Percentiles rank a stretch among this genome's conserved stretches.
Conservation (phyloP, 2,888 invertebrate genomes). For the Drosophila parthenogenetica region DNA sequence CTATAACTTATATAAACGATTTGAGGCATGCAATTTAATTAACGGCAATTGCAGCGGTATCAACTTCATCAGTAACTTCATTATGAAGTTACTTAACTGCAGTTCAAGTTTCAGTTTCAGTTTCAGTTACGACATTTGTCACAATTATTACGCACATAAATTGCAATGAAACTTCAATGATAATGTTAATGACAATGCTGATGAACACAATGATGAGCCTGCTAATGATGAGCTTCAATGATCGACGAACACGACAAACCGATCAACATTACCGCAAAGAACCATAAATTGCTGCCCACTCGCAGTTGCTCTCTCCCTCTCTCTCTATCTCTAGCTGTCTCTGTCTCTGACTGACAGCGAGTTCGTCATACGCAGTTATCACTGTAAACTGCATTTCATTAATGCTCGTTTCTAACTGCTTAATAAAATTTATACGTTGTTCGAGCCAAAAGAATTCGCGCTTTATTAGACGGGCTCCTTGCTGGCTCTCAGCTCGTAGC, state of each 20-base stretch:
- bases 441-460: conserved; percentile 46
- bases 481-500: conserved; percentile 23
- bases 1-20: conserved; percentile 4
- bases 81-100: conserved; percentile 33
- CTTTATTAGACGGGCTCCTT: conserved; percentile 68
- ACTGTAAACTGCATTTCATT: conserved; percentile 71
- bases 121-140: conserved; percentile 64
- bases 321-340: not conserved
- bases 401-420: conserved; percentile 78
- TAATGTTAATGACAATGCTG: conserved; percentile 4
- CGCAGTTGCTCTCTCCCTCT: not conserved
- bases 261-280: conserved; percentile 32
- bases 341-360: conserved; percentile 3
- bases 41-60: conserved; percentile 20
- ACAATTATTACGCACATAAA: conserved; percentile 82
- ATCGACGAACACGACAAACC: conserved; percentile 42
- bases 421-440: conserved; percentile 73
- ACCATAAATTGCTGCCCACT: conserved; percentile 17
- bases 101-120: conserved; percentile 20
- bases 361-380: conserved; percentile 41
- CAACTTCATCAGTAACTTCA: not conserved
- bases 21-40: conserved; percentile 61
- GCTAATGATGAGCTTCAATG: conserved; percentile 39
- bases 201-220: conserved; percentile 6
- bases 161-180: conserved; percentile 68